Conservation (phyloP, 1,140 invertebrate species). For the Arctopsyche grandis region DNA sequence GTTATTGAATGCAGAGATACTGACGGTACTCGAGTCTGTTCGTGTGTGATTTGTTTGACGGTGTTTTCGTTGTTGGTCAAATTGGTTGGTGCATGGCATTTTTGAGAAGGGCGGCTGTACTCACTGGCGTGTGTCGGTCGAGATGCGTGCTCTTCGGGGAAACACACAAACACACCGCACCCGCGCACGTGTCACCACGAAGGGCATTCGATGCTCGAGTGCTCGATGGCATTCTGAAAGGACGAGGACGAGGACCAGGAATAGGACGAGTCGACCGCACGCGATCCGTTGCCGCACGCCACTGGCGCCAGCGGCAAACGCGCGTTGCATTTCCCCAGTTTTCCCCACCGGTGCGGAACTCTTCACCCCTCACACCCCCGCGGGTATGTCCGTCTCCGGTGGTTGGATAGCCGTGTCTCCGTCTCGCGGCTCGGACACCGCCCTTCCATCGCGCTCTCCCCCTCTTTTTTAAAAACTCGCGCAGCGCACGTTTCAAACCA, state of each 20-base stretch:
- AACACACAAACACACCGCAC: neutral
- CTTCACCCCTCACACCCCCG: slow-evolving; percentile 1
- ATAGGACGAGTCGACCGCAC: slow-evolving; percentile 21
- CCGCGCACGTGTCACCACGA: neutral
- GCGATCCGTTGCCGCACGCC: slow-evolving; percentile 22
- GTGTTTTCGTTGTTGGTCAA: no score
- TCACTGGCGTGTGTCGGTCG: neutral
- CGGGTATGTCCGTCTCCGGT: slow-evolving; percentile 9
- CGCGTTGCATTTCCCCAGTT: slow-evolving; percentile 20
- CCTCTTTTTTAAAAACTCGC: slow-evolving; percentile 51
- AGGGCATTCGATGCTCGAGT: neutral
- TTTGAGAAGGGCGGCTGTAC: neutral
- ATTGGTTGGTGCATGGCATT: neutral
- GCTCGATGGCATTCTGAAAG: neutral
- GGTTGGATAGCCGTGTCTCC: slow-evolving; percentile 39
- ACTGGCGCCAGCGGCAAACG: slow-evolving; percentile 21
- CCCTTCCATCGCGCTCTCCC: slow-evolving; percentile 49
- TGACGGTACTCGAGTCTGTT: no score
- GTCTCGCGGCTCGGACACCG: slow-evolving; percentile 44
- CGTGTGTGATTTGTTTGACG: no score
- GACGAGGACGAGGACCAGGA: neutral
- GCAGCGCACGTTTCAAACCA: slow-evolving; percentile 46
- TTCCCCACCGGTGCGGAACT: neutral
- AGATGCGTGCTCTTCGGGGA: neutral
- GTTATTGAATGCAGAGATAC: no score